Evolutionary conservation across 2,113 vertebrate genomes (phyloP).

Genomic region (Promerops cafer): DNA sequence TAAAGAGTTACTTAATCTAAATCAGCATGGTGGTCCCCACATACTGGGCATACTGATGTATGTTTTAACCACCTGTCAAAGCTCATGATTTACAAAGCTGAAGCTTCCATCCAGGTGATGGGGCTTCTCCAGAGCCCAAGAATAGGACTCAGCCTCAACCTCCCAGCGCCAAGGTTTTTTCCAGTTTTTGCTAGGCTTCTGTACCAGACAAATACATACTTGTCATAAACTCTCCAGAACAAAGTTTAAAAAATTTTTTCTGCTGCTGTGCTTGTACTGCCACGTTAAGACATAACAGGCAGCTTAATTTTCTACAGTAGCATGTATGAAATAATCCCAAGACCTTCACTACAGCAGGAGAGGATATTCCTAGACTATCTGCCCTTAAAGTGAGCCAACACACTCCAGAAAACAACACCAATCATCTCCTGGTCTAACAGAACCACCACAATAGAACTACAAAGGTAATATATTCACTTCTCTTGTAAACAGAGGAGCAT

Average conservation of each 20-base stretch:
- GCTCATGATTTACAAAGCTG: not conserved
- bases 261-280: not conserved
- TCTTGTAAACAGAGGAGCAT: not conserved
- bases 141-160: not conserved
- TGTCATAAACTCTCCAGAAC: not conserved
- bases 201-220: not conserved
- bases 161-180: not conserved
- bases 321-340: not conserved
- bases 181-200: not conserved
- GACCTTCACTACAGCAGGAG: not conserved
- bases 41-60: fast-evolving
- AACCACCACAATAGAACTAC: not conserved
- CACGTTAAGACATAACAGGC: not conserved
- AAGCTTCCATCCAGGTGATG: fast-evolving
- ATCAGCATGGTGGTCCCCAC: not conserved
- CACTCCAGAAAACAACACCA: not conserved
- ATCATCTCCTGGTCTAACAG: not conserved
- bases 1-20: not conserved
- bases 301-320: not conserved
- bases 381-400: not conserved
- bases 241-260: not conserved
- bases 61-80: not conserved
- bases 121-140: not conserved
- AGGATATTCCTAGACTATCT: not conserved
- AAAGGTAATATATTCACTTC: not conserved